Percentiles rank a stretch among this genome's conserved stretches.
These are phyloP conservation scores for Aphelocoma coerulescens DNA, from an alignment of 2,113 vertebrate genomes.

Conservation along the genomic window DNA sequence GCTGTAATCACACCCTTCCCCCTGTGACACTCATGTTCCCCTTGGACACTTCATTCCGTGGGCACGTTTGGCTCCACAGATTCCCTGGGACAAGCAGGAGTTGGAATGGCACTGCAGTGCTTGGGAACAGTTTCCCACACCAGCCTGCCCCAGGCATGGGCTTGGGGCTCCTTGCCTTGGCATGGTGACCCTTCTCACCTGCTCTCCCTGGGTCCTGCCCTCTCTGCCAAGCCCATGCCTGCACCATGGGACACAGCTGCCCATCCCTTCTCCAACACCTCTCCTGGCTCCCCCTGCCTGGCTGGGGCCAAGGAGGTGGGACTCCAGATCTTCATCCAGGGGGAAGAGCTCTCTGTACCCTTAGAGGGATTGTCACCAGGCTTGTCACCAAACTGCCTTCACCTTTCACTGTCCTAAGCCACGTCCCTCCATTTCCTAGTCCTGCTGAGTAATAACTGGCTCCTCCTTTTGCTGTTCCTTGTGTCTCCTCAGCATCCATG, in stretches of 20 bases:
- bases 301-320: background rate
- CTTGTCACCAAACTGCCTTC: background rate
- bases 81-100: background rate
- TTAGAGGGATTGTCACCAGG: background rate
- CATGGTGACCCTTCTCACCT: background rate
- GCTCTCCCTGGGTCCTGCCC: background rate
- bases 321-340: background rate
- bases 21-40: background rate
- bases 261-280: background rate
- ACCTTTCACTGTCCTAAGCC: background rate
- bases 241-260: background rate
- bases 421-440: accelerated
- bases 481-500: background rate
- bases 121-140: background rate
- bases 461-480: background rate
- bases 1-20: background rate
- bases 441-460: background rate
- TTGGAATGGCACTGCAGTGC: background rate
- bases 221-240: background rate
- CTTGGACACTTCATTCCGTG: background rate
- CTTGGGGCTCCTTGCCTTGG: background rate
- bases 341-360: background rate
- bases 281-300: background rate
- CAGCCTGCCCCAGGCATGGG: background rate
- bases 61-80: background rate